Base-by-base conservation (phyloP, 64 coral and sea anemone species). In the Anthopleura sola region DNA sequence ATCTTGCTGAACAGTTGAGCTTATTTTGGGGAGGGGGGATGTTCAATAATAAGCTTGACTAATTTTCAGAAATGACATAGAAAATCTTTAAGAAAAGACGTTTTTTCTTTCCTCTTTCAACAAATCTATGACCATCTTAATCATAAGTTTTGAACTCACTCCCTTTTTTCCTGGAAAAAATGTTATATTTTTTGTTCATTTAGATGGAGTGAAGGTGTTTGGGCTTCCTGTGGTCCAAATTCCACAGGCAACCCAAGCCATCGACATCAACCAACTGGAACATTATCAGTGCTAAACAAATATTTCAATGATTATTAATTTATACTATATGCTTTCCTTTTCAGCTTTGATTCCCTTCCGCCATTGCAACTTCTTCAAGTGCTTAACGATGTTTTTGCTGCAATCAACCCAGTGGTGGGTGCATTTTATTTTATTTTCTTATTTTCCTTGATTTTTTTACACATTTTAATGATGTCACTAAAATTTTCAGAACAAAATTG, bases 381-480 rank as follows among this genome's bases (percentile, higher is more conserved):
- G 18, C 84, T 99, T 2, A 99, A 99, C 90, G 97, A 99, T 88
- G 97, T 99, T 0, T 99, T 99, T 99, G 97, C 90, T 84, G 97
- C 90, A 80, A 95, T 99, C 12, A 94, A 99, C 84, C 84, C 92
- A 32, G 92, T 88, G 92, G 97, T 99, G 87, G 33, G 55, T 44
- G 12, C 18, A 29, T 48, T 13, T 53, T 2, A 34, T 71, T 71
- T 34, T 71, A 6, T 31, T 66, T 56, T 16, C 3, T 1, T 2
- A 32, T 71, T 33, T 71, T 14, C 24, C 14, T 32, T 32, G 5
- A 71, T 71, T 71, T 32, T 32, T 5, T 31, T 17, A 62, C 24
- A 24, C 24, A 2, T 21, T 62, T n/a, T 16, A 1, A 18, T 33
- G 10, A 33, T 71, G 66, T 32, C 15, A 29, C 18, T 58, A 62